Conservation (phyloP, 2,113 vertebrate genomes). For the Nibea coibor region DNA sequence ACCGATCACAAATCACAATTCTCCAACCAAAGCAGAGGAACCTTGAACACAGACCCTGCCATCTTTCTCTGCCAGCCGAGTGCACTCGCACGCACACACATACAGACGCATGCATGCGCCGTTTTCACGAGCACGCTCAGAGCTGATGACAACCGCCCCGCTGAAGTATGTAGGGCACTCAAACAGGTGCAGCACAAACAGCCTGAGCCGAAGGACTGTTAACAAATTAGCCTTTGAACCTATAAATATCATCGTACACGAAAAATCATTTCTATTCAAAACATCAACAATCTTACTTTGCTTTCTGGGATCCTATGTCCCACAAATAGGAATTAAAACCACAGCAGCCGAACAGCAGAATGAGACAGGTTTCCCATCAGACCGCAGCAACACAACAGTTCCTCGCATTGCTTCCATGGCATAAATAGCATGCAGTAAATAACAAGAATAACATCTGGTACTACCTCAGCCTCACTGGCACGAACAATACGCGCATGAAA, state of each 20-base stretch:
- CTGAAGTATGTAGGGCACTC: slow-evolving; percentile 51
- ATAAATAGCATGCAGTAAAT: not conserved
- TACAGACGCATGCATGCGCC: not conserved
- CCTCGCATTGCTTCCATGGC: not conserved
- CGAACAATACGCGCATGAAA: not conserved
- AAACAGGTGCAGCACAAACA: slow-evolving; percentile 69
- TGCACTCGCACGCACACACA: too few species aligned
- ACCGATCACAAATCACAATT: not conserved
- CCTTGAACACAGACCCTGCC: slow-evolving; percentile 30
- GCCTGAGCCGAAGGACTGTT: slow-evolving; percentile 8
- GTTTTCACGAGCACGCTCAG: slow-evolving; percentile 34
- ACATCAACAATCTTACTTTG: not conserved
- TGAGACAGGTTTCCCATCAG: not conserved
- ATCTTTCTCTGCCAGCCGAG: slow-evolving; percentile 12
- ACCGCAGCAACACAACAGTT: not conserved
- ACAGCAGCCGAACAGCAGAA: not conserved
- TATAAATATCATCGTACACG: slow-evolving; percentile 16
- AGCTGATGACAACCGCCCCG: slow-evolving; percentile 61
- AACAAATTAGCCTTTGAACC: slow-evolving; percentile 22
- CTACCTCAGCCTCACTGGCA: not conserved
- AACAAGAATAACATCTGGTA: slow-evolving; percentile 7
- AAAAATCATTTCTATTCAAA: not conserved
- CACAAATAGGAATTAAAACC: not conserved
- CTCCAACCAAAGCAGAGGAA: slow-evolving; percentile 37
- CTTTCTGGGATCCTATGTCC: not conserved